Evolutionary conservation across 2,113 vertebrate genomes (phyloP), one percentile per base, ranked within the genome.

Genomic region (Mobula birostris): DNA sequence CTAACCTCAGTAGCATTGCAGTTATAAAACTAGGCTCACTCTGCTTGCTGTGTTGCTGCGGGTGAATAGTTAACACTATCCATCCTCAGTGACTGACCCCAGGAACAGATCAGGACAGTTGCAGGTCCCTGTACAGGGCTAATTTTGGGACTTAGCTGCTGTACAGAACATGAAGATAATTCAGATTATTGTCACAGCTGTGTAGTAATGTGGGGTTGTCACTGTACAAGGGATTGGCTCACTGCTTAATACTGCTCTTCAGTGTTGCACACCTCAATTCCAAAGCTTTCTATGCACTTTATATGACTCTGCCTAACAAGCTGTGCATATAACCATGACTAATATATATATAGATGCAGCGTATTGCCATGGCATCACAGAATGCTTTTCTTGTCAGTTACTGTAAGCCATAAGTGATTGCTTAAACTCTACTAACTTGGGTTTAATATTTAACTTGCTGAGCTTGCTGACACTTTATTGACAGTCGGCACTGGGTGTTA

Each of bases 241-340:
- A 11, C 40, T 58, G 56, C 5, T n/a, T 27, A 63, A 61, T 11
- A 14, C 61, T 87, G 11, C 56, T 61, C 83, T 87, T 40, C 40
- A 56, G 56, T 56, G 48, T 87, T 61, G 48, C 56, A 87, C 27
- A 61, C 9, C 83, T 56, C 21, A 85, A 19, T 58, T 61, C 24
- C 83, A 87, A 61, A 87, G 83, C 83, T 61, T 87, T 58, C 17
- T 48, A 7, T 61, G 56, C 83, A 87, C 83, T n/a, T 85, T 85
- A 85, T 85, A 29, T 56, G 56, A 24, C 19, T 21, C 6, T 56
- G 17, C 7, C 21, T 56, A 11, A 2, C 29, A 21, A 2, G 48
- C 48, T 48, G 48, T 48, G 36, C 36, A 4, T 48, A 48, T 48
- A 48, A 48, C 48, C 48, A 48, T 48, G 48, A 48, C 48, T 48